Conservation (phyloP, 1,140 invertebrate species). For the Plectrocnemia conspersa region DNA sequence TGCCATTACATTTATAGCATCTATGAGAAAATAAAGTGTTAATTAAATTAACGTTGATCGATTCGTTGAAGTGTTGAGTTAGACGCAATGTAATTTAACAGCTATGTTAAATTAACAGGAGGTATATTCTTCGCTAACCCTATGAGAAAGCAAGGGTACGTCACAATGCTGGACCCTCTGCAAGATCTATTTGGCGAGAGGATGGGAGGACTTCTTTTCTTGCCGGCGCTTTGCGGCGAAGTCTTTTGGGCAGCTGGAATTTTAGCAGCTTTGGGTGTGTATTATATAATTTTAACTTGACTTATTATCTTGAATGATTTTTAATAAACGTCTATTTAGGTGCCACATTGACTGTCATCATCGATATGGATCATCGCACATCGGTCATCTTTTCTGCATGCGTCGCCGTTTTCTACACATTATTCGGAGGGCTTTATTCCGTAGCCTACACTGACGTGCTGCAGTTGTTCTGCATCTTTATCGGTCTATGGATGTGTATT, state of each 20-base stretch:
- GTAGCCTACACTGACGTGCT: conserved; percentile 99
- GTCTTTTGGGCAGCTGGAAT: conserved; percentile 97
- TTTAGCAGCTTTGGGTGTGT: conserved; percentile 81
- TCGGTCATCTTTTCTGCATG: conserved; percentile 93
- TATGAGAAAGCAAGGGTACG: conserved; percentile 95
- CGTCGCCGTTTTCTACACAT: conserved; percentile 95
- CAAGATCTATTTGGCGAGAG: conserved; percentile 92
- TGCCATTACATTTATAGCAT: no score
- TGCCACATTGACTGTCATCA: conserved; percentile 92
- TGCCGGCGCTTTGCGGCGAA: conserved; percentile 95
- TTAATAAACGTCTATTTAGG: conserved; percentile 60
- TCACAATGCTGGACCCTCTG: conserved; percentile 98
- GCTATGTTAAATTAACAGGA: conserved; percentile 60
- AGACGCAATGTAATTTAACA: no score
- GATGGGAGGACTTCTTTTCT: conserved; percentile 94
- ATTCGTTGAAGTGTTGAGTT: no score
- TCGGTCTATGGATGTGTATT: conserved; percentile 97
- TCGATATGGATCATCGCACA: conserved; percentile 88
- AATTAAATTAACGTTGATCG: no score
- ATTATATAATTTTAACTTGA: no score
- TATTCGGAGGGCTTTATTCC: conserved; percentile 95
- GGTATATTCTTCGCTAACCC: conserved; percentile 97
- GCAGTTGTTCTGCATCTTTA: conserved; percentile 97
- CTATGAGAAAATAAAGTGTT: no score
- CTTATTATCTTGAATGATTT: no score